phyloP scores from a whole-genome alignment of 1,140 invertebrate genomes.

The Ladona fulva region DNA sequence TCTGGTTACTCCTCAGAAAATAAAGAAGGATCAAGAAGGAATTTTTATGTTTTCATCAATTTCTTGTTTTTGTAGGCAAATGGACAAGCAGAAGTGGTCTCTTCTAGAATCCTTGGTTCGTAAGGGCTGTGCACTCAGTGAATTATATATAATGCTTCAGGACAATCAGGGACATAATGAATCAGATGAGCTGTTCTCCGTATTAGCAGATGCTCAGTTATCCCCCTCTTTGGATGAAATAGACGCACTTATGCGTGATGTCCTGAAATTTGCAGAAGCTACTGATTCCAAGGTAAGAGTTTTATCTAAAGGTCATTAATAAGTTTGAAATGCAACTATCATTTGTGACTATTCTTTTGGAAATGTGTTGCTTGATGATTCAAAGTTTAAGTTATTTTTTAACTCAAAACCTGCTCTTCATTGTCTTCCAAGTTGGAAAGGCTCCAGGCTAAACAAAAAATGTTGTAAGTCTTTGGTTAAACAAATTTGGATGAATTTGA shows the following conservation, averaged over 20 bases:
- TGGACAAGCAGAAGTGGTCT: conserved; percentile 71
- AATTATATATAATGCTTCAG: conserved; percentile 40
- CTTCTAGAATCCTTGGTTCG: conserved; percentile 68
- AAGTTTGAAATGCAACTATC: no score
- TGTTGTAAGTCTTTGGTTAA: no score
- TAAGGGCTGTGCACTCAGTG: conserved; percentile 62
- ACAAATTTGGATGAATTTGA: no score
- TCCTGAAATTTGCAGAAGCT: conserved; percentile 69
- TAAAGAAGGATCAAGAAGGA: no score
- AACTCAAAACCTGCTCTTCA: no score
- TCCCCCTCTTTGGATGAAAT: conserved; percentile 44
- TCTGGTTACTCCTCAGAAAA: no score
- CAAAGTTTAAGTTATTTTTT: no score
- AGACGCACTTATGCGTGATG: conserved; percentile 52
- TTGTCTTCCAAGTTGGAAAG: no score
- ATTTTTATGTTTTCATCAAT: no score
- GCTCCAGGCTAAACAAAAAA: no score
- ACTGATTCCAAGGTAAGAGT: conserved; percentile 61
- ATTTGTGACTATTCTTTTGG: no score
- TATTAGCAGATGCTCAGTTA: not conserved
- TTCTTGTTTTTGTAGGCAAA: conserved; percentile 42
- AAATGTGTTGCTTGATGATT: no score
- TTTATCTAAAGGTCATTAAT: not conserved
- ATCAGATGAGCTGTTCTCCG: not conserved
- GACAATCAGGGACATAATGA: conserved; percentile 15